A percentile compares a stretch with the other conserved stretches of the same genome.
phyloP scores from a whole-genome alignment of 2,797 vertebrate genomes.

The Craterocephalus amniculus region DNA sequence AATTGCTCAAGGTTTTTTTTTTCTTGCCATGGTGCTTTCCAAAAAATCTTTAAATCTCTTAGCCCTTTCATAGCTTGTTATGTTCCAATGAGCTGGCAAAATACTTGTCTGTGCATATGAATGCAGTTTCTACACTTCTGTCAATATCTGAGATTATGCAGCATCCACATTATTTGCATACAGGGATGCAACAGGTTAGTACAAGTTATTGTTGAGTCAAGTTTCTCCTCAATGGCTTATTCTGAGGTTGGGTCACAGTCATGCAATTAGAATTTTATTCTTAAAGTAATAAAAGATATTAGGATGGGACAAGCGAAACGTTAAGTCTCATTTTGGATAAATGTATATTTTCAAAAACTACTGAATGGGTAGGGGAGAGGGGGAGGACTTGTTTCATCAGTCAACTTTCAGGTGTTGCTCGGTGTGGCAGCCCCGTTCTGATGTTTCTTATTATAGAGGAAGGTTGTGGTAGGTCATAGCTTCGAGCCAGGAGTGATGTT shows the following conservation, averaged over 20 bases:
- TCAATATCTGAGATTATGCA: constrained; percentile 28
- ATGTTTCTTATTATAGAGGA: constrained; percentile 45
- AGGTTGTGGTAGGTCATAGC: constrained; percentile 54
- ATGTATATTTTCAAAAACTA: constrained; percentile 43
- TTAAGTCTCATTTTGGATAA: constrained; percentile 17
- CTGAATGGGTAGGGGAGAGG: no score
- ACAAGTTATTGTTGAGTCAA: constrained; percentile 45
- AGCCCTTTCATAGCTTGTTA: constrained; percentile 79
- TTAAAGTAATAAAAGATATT: not conserved
- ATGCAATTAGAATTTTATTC: not conserved
- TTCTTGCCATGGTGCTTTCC: constrained; percentile 79
- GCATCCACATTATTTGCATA: constrained; percentile 49
- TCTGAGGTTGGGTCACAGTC: constrained; percentile 58
- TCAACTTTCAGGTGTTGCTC: constrained; percentile 21
- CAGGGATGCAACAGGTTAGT: constrained; percentile 26
- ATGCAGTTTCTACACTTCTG: constrained; percentile 53
- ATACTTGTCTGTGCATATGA: constrained; percentile 68
- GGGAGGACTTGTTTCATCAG: not conserved
- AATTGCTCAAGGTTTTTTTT: constrained; percentile 83
- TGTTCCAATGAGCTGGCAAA: constrained; percentile 81
- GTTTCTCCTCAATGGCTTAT: constrained; percentile 35
- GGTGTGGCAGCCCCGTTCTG: constrained; percentile 40
- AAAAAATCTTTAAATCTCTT: constrained; percentile 84
- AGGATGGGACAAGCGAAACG: not conserved
- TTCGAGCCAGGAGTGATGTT: constrained; percentile 68